These are phyloP conservation scores for Decapterus maruadsi DNA, from an alignment of 2,797 vertebrate genomes.

Conservation along the genomic window DNA sequence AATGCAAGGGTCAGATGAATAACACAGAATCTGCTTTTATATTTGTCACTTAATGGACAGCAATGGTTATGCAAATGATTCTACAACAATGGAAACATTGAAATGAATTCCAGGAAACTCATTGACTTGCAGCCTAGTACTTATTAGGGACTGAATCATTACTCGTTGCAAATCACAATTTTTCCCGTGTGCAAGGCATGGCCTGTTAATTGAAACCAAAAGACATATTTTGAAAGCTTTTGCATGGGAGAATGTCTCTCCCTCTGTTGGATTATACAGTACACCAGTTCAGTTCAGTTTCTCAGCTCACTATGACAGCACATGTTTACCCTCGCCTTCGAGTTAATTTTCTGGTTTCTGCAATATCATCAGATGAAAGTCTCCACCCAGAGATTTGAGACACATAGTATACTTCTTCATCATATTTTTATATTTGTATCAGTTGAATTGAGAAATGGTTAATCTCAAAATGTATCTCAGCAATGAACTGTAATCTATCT, in stretches of 20 bases:
- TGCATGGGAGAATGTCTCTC: not conserved
- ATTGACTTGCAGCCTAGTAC: not conserved
- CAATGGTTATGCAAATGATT: not conserved
- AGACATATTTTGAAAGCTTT: not conserved
- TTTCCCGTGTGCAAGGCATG: not conserved
- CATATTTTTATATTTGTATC: not conserved
- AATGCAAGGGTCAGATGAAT: not conserved
- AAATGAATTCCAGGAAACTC: not conserved
- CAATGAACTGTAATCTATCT: not conserved
- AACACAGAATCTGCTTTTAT: not conserved
- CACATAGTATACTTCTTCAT: not conserved
- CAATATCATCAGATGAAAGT: slow-evolving; percentile 9
- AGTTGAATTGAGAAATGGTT: not conserved
- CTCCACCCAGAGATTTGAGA: not conserved
- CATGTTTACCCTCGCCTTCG: not conserved
- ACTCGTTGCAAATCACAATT: not conserved
- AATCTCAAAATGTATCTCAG: not conserved
- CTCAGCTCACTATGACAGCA: not conserved
- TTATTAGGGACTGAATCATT: not conserved
- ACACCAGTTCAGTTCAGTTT: not conserved
- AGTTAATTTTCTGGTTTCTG: slow-evolving; percentile 18
- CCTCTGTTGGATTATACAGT: not conserved
- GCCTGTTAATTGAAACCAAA: not conserved
- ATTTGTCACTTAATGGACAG: not conserved
- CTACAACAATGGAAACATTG: not conserved